Base-by-base conservation (phyloP, 2,888 invertebrate genomes). In the Idaea biselata region DNA sequence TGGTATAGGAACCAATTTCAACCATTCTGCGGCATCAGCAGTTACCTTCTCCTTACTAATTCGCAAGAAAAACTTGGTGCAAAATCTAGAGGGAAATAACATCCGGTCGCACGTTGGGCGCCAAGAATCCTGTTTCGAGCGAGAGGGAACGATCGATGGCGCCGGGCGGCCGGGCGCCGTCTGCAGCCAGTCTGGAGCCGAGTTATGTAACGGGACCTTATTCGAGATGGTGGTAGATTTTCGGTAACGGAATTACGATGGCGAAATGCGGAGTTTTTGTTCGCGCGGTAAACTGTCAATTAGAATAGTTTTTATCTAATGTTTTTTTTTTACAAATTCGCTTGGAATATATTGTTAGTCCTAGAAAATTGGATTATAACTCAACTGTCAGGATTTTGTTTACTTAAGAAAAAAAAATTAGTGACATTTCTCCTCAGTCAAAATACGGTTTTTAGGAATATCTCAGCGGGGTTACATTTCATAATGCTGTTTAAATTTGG, bases 111-210 rank as follows among this genome's bases (percentile, higher is more conserved):
- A 68, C 66, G 81, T 76, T 79, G 89, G 88, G 88, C 88, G 88
- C 79, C 79, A 79, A 65, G 59, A 72, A 68, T 77, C 77, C 72
- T 72, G 59, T 63, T 75, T 77, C 75, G 70, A 73, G 78, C 4
- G 77, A 70, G 77, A 77, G 71, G 63, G 74, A 63, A 74, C 8
- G 44, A 44, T 44, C 44, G 44, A 44, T 44, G 84, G 93, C 93
- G 94, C 93, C 94, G 91, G 93, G 79, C 93, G 82, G 87, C 74
- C 88, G 84, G 94, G 93, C 93, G 93, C 93, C 93, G 88, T 83
- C 83, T 86, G 76, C 72, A 73, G 71, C 71, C 69, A 73, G 88
- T 86, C 87, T 75, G 87, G 88, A 87, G 88, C 88, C 87, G 75
- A 44, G 78, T 88, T 89, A 88, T 76, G 83, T 87, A 89, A 89